Percentiles rank a stretch among this genome's conserved stretches.
Conservation (phyloP, 2,888 invertebrate genomes). For the Campaea margaritaria region DNA sequence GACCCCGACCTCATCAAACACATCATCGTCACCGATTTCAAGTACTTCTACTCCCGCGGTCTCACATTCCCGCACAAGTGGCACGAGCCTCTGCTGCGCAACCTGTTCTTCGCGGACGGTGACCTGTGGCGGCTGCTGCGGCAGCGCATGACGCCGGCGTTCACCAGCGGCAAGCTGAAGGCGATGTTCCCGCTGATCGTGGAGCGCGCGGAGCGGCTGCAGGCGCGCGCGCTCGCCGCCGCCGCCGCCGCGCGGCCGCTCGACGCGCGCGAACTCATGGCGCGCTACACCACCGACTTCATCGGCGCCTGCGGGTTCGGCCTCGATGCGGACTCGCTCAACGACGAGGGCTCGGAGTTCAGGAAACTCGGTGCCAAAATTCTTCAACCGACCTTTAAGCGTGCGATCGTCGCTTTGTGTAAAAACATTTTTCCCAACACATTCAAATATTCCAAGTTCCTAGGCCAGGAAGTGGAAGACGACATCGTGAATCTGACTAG, state of each 20-base stretch:
- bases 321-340: conserved; percentile 62
- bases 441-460: conserved; percentile 52
- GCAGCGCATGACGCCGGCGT: conserved; percentile 66
- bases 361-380: conserved; percentile 60
- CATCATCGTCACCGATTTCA: conserved; percentile 62
- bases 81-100: conserved; percentile 61
- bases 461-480: conserved; percentile 57
- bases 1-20: conserved; percentile 64
- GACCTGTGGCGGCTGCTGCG: conserved; percentile 66
- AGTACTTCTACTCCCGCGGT: conserved; percentile 61
- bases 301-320: conserved; percentile 71
- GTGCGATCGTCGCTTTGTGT: conserved; percentile 45
- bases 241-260: conserved; percentile 45
- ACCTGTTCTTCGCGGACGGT: conserved; percentile 66
- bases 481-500: conserved; percentile 51
- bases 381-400: conserved; percentile 45
- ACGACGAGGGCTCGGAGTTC: conserved; percentile 62
- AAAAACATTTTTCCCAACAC: conserved; percentile 59
- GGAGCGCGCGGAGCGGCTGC: conserved; percentile 62
- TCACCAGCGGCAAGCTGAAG: conserved; percentile 64
- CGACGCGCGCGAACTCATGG: conserved; percentile 69
- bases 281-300: conserved; percentile 70
- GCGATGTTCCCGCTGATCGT: conserved; percentile 69
- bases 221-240: conserved; percentile 46
- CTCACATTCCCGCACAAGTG: conserved; percentile 48